phyloP scores from a whole-genome alignment of 53 echinoderm and acorn worm species.

The Glandiceps talaboti region DNA sequence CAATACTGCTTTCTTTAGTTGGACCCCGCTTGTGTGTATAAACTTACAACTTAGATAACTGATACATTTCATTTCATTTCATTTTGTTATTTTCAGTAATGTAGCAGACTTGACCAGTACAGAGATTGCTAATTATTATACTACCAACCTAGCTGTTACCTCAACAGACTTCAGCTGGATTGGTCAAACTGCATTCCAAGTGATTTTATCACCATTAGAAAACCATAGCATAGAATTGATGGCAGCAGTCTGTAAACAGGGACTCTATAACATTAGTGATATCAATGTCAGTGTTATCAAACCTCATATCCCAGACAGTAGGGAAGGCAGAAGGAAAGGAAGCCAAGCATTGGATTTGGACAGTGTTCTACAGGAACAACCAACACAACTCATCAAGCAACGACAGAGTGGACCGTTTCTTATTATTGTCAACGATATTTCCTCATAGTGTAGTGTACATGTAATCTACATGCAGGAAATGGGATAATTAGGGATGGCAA shows the following conservation, averaged over 20 bases:
- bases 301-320: neutral
- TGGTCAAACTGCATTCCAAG: slow-evolving; percentile 36
- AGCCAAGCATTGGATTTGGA: neutral
- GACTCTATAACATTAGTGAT: slow-evolving; percentile 79
- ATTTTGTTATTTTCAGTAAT: neutral
- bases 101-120: slow-evolving; percentile 12
- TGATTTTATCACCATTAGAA: slow-evolving; percentile 36
- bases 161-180: slow-evolving; percentile 58
- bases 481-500: too few relatives aligned
- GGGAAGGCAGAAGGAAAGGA: neutral
- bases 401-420: neutral
- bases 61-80: too few relatives aligned
- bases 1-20: too few relatives aligned
- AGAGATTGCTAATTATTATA: slow-evolving; percentile 4
- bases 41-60: too few relatives aligned
- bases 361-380: neutral
- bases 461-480: too few relatives aligned
- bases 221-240: slow-evolving; percentile 38
- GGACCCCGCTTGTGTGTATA: too few relatives aligned
- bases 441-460: neutral
- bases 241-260: slow-evolving; percentile 71
- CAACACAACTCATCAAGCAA: neutral
- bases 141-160: slow-evolving; percentile 9
- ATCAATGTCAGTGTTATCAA: slow-evolving; percentile 43
- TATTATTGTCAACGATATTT: neutral